A percentile compares a stretch with the other conserved stretches of the same genome.
phyloP scores from a whole-genome alignment of 2,113 vertebrate species.

The Grus americana region DNA sequence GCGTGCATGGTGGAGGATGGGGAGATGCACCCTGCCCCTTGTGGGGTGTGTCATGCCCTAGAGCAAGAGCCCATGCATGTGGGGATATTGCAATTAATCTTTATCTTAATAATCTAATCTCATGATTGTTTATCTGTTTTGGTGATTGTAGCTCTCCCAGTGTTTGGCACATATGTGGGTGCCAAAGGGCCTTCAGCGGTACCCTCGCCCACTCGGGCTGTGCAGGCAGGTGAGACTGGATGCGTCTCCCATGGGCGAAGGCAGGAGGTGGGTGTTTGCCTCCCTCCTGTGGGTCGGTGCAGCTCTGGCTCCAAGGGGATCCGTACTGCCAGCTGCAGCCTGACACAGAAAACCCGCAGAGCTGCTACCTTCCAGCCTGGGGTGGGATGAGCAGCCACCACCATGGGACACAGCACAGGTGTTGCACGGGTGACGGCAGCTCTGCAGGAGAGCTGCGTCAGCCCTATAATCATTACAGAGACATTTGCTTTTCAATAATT shows the following conservation, averaged over 20 bases:
- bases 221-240: rapidly evolving
- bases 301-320: neutral
- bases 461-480: neutral
- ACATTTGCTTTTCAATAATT: neutral
- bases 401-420: rapidly evolving
- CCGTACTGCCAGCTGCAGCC: neutral
- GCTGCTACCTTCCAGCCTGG: rapidly evolving
- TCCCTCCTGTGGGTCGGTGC: rapidly evolving
- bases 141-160: rapidly evolving
- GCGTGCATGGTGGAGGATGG: rapidly evolving
- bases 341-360: rapidly evolving
- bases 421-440: neutral
- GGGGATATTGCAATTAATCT: neutral
- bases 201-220: neutral
- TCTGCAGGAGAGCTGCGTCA: neutral
- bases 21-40: neutral
- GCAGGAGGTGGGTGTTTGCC: neutral
- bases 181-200: neutral
- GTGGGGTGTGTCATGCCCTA: neutral
- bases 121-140: rapidly evolving
- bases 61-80: rapidly evolving
- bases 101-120: neutral
- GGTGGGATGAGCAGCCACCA: rapidly evolving
- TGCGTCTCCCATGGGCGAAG: rapidly evolving
- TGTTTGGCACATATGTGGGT: rapidly evolving